These are phyloP conservation scores for Amia ocellicauda DNA, from an alignment of 2,113 vertebrate species.

Conservation along the genomic window DNA sequence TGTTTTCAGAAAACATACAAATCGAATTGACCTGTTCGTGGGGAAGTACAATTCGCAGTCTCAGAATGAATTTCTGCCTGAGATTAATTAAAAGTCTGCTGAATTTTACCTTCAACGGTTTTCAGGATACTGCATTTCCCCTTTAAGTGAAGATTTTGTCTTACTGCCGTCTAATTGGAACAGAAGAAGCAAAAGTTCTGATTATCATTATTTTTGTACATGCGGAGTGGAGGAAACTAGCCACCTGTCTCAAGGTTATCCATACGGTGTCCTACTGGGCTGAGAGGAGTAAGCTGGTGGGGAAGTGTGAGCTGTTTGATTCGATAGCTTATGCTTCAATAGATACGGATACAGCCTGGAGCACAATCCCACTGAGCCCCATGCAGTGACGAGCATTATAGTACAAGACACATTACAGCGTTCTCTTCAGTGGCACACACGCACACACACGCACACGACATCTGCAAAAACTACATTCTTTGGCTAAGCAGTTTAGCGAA, in stretches of 20 bases:
- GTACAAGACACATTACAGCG: neutral
- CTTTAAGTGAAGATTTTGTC: too few species aligned
- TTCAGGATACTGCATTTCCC: too few species aligned
- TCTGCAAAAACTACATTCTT: slow-evolving; percentile 40
- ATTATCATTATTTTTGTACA: too few species aligned
- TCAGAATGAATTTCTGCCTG: too few species aligned
- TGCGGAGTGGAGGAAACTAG: neutral
- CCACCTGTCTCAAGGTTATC: slow-evolving; percentile 5
- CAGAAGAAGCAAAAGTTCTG: too few species aligned
- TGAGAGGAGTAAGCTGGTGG: neutral
- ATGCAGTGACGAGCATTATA: neutral
- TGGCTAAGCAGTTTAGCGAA: slow-evolving; percentile 26
- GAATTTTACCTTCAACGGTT: too few species aligned
- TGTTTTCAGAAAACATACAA: too few species aligned
- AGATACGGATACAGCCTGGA: neutral
- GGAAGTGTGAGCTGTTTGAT: neutral
- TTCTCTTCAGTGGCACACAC: slow-evolving; percentile 9
- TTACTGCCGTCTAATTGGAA: too few species aligned
- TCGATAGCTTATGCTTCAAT: neutral
- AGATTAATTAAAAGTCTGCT: too few species aligned
- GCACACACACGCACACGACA: slow-evolving; percentile 14
- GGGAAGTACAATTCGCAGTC: too few species aligned
- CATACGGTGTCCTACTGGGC: neutral
- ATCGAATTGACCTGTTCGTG: too few species aligned
- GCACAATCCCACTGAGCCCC: neutral